Conservation (phyloP, 2,797 vertebrate species). For the Falco peregrinus region DNA sequence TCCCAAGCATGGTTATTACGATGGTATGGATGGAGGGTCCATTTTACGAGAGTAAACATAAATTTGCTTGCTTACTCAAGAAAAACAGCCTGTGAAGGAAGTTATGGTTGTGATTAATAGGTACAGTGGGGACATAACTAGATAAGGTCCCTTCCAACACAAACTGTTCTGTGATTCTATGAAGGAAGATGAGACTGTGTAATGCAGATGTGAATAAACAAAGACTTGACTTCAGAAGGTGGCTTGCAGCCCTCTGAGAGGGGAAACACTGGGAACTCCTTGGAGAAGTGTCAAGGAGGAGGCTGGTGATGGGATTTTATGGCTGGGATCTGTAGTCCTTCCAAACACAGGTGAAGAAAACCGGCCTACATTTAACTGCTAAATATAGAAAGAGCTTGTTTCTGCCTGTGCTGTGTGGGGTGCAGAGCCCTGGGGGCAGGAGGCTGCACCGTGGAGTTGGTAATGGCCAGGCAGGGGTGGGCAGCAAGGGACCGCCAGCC, state of each 20-base stretch:
- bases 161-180: too few species aligned
- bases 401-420: fast-evolving
- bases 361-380: background rate
- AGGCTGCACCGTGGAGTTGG: background rate
- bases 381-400: background rate
- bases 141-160: too few species aligned
- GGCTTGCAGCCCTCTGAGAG: background rate
- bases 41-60: background rate
- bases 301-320: background rate
- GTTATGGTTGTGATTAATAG: background rate
- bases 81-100: background rate
- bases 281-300: background rate
- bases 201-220: background rate
- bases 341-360: background rate
- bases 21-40: background rate
- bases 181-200: background rate
- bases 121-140: background rate
- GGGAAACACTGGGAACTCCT: background rate
- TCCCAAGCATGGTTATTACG: background rate
- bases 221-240: background rate
- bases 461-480: background rate
- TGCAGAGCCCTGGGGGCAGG: fast-evolving
- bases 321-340: background rate
- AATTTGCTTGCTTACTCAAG: background rate
- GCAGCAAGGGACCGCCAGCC: background rate